These are phyloP conservation scores for Amphiprion percula DNA, from an alignment of 2,113 vertebrate species.

Conservation along the genomic window DNA sequence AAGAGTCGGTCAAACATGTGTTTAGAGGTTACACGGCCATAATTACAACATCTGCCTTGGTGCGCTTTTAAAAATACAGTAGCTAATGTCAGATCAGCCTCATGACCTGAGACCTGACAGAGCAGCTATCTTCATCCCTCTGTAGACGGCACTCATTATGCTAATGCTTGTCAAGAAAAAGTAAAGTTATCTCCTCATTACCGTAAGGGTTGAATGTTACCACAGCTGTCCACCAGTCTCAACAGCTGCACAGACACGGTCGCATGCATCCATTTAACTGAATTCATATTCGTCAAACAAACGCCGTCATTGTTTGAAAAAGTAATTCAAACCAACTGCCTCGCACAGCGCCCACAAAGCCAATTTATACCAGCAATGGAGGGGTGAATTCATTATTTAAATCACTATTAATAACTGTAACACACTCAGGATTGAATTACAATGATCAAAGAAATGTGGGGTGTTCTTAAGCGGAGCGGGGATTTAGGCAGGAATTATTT, in stretches of 20 bases:
- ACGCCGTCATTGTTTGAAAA: constrained; percentile 15
- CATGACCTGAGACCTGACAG: background rate
- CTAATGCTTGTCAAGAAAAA: constrained; percentile 5
- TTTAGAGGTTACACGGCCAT: background rate
- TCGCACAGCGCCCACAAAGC: constrained; percentile 11
- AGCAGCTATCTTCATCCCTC: constrained; percentile 6
- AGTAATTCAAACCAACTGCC: background rate
- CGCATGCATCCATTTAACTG: background rate
- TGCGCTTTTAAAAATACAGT: background rate
- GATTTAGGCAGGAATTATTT: constrained; percentile 33
- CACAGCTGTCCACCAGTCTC: constrained; percentile 2
- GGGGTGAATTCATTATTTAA: constrained; percentile 38
- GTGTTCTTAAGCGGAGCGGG: constrained; percentile 18
- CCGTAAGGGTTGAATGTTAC: background rate
- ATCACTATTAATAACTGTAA: constrained; percentile 43
- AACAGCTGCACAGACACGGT: constrained; percentile 10
- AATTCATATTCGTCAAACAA: constrained; percentile 19
- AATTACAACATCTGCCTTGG: background rate
- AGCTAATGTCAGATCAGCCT: constrained; percentile 12
- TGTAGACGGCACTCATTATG: background rate
- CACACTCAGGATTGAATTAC: constrained; percentile 31
- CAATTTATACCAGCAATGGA: constrained; percentile 30
- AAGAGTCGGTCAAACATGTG: background rate
- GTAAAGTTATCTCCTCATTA: background rate
- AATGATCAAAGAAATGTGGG: constrained; percentile 37